Conservation (phyloP, 2,797 vertebrate species). For the Atherinosoma microstoma region DNA sequence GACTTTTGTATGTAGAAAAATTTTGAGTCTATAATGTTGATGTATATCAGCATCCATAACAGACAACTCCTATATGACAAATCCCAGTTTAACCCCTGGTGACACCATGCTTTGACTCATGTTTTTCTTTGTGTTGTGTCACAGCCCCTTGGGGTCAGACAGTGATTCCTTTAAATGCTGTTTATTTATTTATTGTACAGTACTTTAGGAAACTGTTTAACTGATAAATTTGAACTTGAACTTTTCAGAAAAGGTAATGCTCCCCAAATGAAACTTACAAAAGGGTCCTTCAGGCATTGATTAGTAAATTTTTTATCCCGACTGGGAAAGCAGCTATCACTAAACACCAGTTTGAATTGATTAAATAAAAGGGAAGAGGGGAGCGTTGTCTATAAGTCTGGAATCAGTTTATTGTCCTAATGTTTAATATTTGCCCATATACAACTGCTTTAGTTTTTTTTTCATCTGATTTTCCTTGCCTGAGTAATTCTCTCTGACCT, state of each 20-base stretch:
- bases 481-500: neutral
- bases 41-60: neutral
- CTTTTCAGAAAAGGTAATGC: neutral
- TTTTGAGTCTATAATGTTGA: neutral
- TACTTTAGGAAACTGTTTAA: too few species aligned
- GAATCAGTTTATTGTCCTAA: neutral
- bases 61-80: neutral
- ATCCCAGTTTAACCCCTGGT: neutral
- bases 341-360: slow-evolving; percentile 7
- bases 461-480: neutral
- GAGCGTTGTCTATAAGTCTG: slow-evolving; percentile 14
- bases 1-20: neutral
- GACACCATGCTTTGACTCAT: neutral
- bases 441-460: neutral
- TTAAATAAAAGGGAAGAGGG: slow-evolving; percentile 1
- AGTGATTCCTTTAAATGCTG: neutral
- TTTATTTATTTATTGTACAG: neutral
- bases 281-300: slow-evolving; percentile 15
- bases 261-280: neutral
- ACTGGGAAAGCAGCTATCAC: neutral
- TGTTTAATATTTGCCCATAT: neutral
- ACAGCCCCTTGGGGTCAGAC: neutral
- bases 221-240: too few species aligned
- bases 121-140: neutral
- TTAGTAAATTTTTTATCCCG: slow-evolving; percentile 16